Evolutionary conservation across 2,113 vertebrate species (phyloP), one percentile per base, ranked within the genome.

Genomic region (Boulengeromyrus knoepffleri): DNA sequence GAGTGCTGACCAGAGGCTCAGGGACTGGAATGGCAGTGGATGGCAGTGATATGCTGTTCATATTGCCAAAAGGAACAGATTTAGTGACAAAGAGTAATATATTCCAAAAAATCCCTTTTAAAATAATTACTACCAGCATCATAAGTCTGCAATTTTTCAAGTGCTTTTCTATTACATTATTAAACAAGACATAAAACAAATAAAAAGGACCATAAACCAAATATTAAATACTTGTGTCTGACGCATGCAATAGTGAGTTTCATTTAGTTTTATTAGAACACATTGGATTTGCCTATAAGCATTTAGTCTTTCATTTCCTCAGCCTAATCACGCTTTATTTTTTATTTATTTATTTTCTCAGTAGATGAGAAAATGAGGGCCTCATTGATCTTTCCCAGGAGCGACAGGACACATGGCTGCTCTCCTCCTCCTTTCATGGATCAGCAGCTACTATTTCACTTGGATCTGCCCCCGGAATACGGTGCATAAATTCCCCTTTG

Each of bases 371-470:
- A 42, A 80, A 42, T 42, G 74, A 58, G 80, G 39, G 15, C 39
- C 36, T 53, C 80, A 85, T 89, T 77, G 56, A 77, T 84, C 49
- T 85, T 56, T 88, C 89, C 39, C 89, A 85, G 80, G 80, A 89
- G 49, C 39, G 24, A 42, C 36, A 80, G 74, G 74, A 80, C 36
- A 80, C 6, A 17, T 1, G 15, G 36, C 74, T 4, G 36, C 36
- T 19, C 74, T 39, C 13, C 36, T 77, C 15, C 31, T 80, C 31
- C 31, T 39, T 39, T 39, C 70, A 39, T 17, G 70, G 70, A 39
- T 17, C 31, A 39, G 31, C 21, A 15, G 70, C 13, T 74, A 24
- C 31, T 36, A 36, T 31, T 36, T 31, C 70, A 74, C 27, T 36
- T 74, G 66, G 66, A 74, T 74, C n/a, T 27, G 66, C 27, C 66